Evolutionary conservation across 2,888 invertebrate species (phyloP), one percentile per base, ranked within the genome.

Genomic region (Aspidiotus destructor): DNA sequence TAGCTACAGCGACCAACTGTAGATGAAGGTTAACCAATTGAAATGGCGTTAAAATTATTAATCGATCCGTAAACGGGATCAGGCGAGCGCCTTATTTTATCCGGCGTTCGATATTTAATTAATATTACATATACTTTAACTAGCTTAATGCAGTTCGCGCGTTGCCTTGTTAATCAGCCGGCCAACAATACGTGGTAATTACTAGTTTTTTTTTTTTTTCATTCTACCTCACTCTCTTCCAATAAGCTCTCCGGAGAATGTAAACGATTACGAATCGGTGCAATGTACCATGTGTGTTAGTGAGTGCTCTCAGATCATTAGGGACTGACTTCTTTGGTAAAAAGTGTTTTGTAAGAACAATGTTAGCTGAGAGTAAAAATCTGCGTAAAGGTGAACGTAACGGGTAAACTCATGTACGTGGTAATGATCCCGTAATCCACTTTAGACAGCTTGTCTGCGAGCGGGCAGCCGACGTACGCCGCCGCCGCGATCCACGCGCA

Each of bases 361-460:
- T 61, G 61, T 61, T 61, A 61, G 40, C 61, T 61, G 15, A 41
- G 61, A 15, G 28, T 60, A 17, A 61, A 41, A 61, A 41, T 13
- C 17, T 60, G 60, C 41, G 60, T 40, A 28, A 60, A 60, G 15
- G 16, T 41, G 44, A 65, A 42, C 41, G 55, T 57, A 65, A 42
- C 55, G 57, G 54, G 44, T 41, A 65, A 65, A 65, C 64, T 57
- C 57, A 57, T 48, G 48, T 48, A 42, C 67, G 60, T 42, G 67
- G 67, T 67, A 67, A 67, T 67, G 67, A 67, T 67, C 67, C 60
- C 48, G 58, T 67, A 60, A 67, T 67, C 67, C 52, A 67, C 67
- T 67, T 54, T 58, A 57, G 58, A 60, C 58, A 28, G 60, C 54
- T 41, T 42, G 57, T 41, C 57, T 54, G 48, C 11, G 48, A 48